These are phyloP conservation scores for Drosophila fuyamai DNA, from an alignment of 1,140 invertebrate species.

Conservation along the genomic window DNA sequence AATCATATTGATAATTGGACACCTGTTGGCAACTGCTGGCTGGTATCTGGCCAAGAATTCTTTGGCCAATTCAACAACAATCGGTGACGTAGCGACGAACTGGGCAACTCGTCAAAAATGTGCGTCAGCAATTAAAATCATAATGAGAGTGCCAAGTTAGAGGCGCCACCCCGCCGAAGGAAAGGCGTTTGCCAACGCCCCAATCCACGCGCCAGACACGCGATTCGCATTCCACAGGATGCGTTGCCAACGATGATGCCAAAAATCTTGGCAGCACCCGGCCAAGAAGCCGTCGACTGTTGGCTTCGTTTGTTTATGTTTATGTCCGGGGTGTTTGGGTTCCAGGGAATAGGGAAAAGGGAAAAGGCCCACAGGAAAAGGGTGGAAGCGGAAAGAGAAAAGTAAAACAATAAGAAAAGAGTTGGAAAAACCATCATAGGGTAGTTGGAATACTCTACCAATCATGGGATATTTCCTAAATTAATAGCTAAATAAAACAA, in stretches of 20 bases:
- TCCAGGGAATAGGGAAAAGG: slow-evolving; percentile 22
- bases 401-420: not conserved
- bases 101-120: slow-evolving; percentile 82
- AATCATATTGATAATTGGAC: slow-evolving; percentile 74
- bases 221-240: slow-evolving; percentile 69
- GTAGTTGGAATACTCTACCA: slow-evolving; percentile 14
- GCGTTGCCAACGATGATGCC: slow-evolving; percentile 72
- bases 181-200: slow-evolving; percentile 18
- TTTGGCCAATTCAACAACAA: slow-evolving; percentile 76
- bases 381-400: slow-evolving; percentile 3
- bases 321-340: slow-evolving; percentile 50
- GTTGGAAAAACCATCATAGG: not conserved
- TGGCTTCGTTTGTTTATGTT: slow-evolving; percentile 67
- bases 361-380: not conserved
- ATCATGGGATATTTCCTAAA: too few relatives aligned
- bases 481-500: too few relatives aligned
- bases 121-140: slow-evolving; percentile 84
- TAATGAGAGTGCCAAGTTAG: slow-evolving; percentile 78
- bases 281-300: slow-evolving; percentile 35
- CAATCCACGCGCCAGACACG: slow-evolving; percentile 59
- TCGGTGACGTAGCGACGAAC: slow-evolving; percentile 67
- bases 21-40: slow-evolving; percentile 63
- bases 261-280: slow-evolving; percentile 67
- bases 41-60: slow-evolving; percentile 53
- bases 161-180: slow-evolving; percentile 45